Evolutionary conservation across 2,888 invertebrate species (phyloP).

Genomic region (Incurvaria masculella): DNA sequence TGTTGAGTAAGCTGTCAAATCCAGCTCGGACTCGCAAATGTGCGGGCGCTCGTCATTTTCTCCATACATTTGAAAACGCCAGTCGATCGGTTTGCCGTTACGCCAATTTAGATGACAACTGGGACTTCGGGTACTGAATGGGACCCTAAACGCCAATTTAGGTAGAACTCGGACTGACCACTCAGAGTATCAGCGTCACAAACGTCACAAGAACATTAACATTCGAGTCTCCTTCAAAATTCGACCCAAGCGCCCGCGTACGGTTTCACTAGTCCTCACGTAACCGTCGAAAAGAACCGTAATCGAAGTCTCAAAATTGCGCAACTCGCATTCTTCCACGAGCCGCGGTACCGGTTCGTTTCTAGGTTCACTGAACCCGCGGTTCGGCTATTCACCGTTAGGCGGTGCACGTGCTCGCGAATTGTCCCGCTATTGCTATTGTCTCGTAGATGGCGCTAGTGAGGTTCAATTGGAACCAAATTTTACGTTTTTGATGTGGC

Average conservation of each 20-base stretch:
- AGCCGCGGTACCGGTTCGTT: too few species aligned
- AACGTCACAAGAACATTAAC: not conserved
- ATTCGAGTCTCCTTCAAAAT: not conserved
- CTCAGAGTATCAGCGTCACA: not conserved
- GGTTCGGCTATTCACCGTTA: slow-evolving; percentile 49
- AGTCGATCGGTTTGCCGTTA: too few species aligned
- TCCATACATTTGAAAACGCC: too few species aligned
- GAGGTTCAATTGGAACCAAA: too few species aligned
- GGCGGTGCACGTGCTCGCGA: slow-evolving; percentile 36
- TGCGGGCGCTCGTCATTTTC: not conserved
- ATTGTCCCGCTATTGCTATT: slow-evolving; percentile 49
- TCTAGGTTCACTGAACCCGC: slow-evolving; percentile 37
- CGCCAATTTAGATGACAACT: too few species aligned
- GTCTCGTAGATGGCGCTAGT: slow-evolving; percentile 34
- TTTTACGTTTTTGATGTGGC: slow-evolving; percentile 11
- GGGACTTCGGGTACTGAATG: too few species aligned
- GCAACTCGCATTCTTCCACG: slow-evolving; percentile 15
- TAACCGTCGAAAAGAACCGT: slow-evolving; percentile 16
- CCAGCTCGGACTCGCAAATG: not conserved
- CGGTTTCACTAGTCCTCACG: not conserved
- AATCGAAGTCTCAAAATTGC: slow-evolving; percentile 12
- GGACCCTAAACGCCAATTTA: not conserved
- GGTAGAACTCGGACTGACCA: too few species aligned
- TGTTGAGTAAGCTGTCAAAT: too few species aligned
- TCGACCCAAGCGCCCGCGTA: not conserved